Evolutionary conservation across 2,888 invertebrate species (phyloP), one percentile per base, ranked within the genome.

Genomic region (Darwinula stevensoni): DNA sequence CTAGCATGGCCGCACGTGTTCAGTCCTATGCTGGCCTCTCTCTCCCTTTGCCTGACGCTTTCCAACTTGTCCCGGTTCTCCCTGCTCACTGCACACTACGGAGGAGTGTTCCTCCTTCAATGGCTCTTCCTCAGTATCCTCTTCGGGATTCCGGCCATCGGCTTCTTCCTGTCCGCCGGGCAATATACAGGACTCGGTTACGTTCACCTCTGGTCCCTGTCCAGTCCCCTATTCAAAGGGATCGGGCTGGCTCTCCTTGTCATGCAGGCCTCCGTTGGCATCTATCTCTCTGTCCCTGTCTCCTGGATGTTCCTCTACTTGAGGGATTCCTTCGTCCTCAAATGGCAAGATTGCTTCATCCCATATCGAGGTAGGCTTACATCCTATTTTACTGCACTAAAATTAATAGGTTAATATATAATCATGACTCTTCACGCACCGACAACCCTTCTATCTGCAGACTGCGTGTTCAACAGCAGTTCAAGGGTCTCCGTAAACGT

Each of bases 141-240:
- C 34, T 61, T 75, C 45, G 76, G 76, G 44, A 67, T 82, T 45
- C 82, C 84, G 4, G 50, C 82, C 39, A 64, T 80, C 43, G 74
- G 76, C 34, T 58, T 82, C 31, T 74, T 78, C 50, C 61, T 76
- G 50, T 72, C 74, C 41, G 56, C 82, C 41, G 82, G 84, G 2
- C 74, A 78, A 49, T 69, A 75, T 42, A 54, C 82, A 36, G 66
- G 68, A 30, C 65, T 75, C 0, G 82, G 82, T 0, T 72, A 76
- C 2, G 64, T 82, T 36, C 76, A 78, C 43, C 80, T 82, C 80
- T 84, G 82, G 82, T n/a, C n/a, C n/a, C n/a, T n/a, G n/a, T n/a
- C n/a, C n/a, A n/a, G 22, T n/a, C 22, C 22, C 22, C 6, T 22
- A 9, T 30, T 28, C 16, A 9, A 51, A 56, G 82, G 84, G 3